phyloP scores from a whole-genome alignment of 2,113 vertebrate genomes.

The Cromileptes altivelis region DNA sequence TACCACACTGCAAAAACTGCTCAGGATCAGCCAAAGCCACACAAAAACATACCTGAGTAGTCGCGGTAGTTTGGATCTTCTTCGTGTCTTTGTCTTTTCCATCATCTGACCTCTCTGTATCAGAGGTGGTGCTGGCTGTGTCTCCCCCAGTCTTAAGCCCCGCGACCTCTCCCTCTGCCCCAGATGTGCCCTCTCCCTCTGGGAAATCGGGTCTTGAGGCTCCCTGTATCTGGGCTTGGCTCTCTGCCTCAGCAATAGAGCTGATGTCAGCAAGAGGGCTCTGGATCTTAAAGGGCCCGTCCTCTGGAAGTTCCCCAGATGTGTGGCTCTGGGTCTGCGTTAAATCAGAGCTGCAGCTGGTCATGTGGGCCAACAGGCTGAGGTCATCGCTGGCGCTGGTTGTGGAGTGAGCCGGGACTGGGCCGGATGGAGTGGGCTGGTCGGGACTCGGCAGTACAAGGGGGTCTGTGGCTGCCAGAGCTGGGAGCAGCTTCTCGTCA shows the following conservation, averaged over 20 bases:
- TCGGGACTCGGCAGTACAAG: constrained; percentile 91
- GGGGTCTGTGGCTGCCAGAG: constrained; percentile 91
- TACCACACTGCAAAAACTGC: too few relatives aligned
- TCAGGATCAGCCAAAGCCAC: background rate
- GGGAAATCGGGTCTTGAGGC: constrained; percentile 84
- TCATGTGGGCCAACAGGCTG: constrained; percentile 96
- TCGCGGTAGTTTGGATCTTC: constrained; percentile 98
- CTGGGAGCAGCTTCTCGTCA: constrained; percentile 96
- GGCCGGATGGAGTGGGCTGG: constrained; percentile 72
- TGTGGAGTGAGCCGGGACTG: constrained; percentile 83
- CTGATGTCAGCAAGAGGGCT: constrained; percentile 91
- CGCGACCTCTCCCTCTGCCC: constrained; percentile 85
- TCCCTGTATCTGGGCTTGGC: constrained; percentile 87
- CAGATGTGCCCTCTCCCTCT: constrained; percentile 88
- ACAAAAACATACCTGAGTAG: constrained; percentile 90
- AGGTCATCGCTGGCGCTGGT: constrained; percentile 93
- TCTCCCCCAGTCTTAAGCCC: constrained; percentile 94
- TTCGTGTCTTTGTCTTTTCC: constrained; percentile 97
- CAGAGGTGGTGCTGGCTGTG: constrained; percentile 86
- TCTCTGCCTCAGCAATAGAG: constrained; percentile 90
- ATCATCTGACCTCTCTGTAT: constrained; percentile 98
- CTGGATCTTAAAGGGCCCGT: constrained; percentile 84
- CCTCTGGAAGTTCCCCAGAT: constrained; percentile 84
- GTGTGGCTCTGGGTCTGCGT: constrained; percentile 88
- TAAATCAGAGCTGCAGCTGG: constrained; percentile 88